A percentile compares a stretch with the other conserved stretches of the same genome.
These are phyloP conservation scores for Telmatochromis sp. DNA, from an alignment of 2,113 vertebrate genomes.

Conservation along the genomic window DNA sequence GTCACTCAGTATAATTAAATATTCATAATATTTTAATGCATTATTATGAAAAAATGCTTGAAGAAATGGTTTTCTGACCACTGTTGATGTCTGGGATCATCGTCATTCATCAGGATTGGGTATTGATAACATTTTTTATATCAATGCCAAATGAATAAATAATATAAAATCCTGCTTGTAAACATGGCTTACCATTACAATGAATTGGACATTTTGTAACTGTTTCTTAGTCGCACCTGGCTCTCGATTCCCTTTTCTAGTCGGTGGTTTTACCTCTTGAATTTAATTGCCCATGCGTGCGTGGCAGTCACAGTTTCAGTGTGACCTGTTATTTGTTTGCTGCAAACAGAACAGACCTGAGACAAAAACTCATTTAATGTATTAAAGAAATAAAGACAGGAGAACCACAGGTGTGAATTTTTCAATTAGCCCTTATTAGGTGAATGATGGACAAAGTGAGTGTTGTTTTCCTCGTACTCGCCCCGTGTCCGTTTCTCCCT, in stretches of 20 bases:
- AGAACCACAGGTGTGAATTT: slow-evolving; percentile 40
- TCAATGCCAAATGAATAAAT: neutral
- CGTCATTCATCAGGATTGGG: neutral
- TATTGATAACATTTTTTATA: neutral
- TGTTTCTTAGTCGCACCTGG: neutral
- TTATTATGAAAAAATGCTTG: fast-evolving
- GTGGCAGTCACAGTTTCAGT: neutral
- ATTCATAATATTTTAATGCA: neutral
- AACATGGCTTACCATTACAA: neutral
- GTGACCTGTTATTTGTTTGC: slow-evolving; percentile 4
- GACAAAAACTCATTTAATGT: neutral
- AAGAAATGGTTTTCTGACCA: neutral
- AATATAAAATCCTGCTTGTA: neutral
- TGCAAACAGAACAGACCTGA: neutral
- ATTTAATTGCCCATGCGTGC: neutral
- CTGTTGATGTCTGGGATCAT: neutral
- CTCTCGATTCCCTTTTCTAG: neutral
- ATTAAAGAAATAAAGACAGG: slow-evolving; percentile 9
- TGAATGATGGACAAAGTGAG: slow-evolving; percentile 10
- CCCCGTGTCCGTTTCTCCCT: neutral
- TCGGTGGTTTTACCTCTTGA: neutral
- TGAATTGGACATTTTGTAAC: neutral
- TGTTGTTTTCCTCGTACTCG: neutral
- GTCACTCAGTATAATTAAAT: neutral
- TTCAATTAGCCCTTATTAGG: slow-evolving; percentile 33